Evolutionary conservation across 1,140 invertebrate species (phyloP).

Genomic region (Tetragnatha versicolor): DNA sequence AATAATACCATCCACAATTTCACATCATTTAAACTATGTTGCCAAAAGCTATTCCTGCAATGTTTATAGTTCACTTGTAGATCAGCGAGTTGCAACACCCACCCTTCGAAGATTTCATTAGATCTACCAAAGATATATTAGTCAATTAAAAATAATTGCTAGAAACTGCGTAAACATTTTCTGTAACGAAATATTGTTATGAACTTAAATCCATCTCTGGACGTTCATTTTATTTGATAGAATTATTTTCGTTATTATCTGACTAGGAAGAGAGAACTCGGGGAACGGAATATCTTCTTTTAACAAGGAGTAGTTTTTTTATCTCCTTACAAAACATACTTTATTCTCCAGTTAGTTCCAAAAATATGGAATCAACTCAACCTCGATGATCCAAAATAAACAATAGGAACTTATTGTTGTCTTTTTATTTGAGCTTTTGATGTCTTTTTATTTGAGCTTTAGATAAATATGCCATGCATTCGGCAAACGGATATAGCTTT

Average conservation of each 20-base stretch:
- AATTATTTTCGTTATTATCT: neutral
- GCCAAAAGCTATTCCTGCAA: too few relatives aligned
- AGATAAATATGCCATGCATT: too few relatives aligned
- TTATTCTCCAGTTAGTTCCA: too few relatives aligned
- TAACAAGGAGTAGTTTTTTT: neutral
- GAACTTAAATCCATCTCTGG: neutral
- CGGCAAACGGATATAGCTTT: too few relatives aligned
- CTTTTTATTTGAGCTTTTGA: neutral
- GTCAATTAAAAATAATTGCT: constrained; percentile 28
- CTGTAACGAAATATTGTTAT: neutral
- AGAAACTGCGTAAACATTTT: neutral
- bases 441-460: too few relatives aligned
- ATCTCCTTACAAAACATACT: neutral
- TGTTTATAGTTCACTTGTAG: too few relatives aligned
- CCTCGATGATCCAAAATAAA: neutral
- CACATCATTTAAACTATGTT: too few relatives aligned
- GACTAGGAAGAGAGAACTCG: too few relatives aligned
- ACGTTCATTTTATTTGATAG: neutral
- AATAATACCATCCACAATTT: too few relatives aligned
- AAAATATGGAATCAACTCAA: neutral
- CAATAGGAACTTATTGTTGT: neutral
- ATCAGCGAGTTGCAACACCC: too few relatives aligned
- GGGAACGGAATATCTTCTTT: neutral
- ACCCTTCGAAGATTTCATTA: too few relatives aligned
- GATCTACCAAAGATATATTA: too few relatives aligned